Evolutionary conservation across 1,140 invertebrate species (phyloP).

Genomic region (Orchesella cincta): DNA sequence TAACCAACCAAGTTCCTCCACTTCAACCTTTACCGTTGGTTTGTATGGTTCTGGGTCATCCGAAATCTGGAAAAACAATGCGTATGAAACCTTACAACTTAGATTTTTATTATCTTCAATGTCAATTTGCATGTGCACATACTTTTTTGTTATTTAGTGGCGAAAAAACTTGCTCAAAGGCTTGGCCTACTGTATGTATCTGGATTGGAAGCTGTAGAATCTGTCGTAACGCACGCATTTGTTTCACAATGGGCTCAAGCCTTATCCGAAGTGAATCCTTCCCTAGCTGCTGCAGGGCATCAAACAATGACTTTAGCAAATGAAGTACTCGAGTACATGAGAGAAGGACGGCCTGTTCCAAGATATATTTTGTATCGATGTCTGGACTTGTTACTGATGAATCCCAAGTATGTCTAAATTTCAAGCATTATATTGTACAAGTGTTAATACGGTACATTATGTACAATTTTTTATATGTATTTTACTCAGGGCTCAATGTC

Average conservation of each 20-base stretch:
- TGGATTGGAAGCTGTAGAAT: conserved; percentile 11
- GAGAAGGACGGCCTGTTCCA: conserved; percentile 36
- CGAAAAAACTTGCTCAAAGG: conserved; percentile 30
- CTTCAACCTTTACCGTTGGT: conserved; percentile 1
- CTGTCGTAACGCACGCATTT: conserved; percentile 33
- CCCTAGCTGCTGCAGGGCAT: not conserved
- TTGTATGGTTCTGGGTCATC: conserved; percentile 33
- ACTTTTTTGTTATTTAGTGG: conserved; percentile 25
- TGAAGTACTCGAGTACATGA: conserved; percentile 38
- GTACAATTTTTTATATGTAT: not conserved
- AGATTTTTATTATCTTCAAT: too few species aligned
- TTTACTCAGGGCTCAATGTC: conserved; percentile 39
- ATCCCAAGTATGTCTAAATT: conserved; percentile 41
- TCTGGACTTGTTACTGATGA: conserved; percentile 39
- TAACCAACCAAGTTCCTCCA: not conserved
- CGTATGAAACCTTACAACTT: too few species aligned
- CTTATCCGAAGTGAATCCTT: not conserved
- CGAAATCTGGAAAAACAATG: conserved; percentile 45
- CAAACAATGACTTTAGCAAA: conserved; percentile 41
- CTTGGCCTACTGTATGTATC: conserved; percentile 42
- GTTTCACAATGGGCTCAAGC: not conserved
- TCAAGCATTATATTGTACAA: not conserved
- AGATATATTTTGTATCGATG: conserved; percentile 37
- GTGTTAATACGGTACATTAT: too few species aligned
- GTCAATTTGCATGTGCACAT: too few species aligned